A percentile compares a stretch with the other conserved stretches of the same genome.
phyloP scores from a whole-genome alignment of 2,888 invertebrate genomes.

The Tipula lateralis region DNA sequence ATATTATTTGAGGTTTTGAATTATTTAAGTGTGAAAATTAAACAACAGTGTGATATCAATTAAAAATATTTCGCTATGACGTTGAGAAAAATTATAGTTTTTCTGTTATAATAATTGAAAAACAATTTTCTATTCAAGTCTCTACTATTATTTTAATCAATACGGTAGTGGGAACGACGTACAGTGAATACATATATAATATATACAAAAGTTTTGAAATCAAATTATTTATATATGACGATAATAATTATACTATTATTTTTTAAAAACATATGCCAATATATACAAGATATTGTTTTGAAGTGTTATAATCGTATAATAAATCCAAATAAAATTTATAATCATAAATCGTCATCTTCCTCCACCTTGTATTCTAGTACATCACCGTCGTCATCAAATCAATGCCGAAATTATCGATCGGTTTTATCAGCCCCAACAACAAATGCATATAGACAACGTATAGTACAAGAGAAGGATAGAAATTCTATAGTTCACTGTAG shows the following conservation, averaged over 20 bases:
- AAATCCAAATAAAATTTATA: constrained; percentile 39
- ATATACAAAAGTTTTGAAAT: background rate
- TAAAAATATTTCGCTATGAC: background rate
- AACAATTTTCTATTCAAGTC: background rate
- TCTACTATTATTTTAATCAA: background rate
- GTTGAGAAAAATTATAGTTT: background rate
- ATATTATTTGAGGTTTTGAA: background rate
- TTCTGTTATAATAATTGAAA: background rate
- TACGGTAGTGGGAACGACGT: background rate
- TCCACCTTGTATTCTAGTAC: constrained; percentile 20
- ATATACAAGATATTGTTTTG: constrained; percentile 47
- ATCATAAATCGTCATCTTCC: background rate
- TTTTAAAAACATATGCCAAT: constrained; percentile 48
- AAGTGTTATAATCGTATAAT: constrained; percentile 47
- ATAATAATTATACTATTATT: constrained; percentile 45
- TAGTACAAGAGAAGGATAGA: constrained; percentile 6
- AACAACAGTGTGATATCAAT: background rate
- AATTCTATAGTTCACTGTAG: background rate
- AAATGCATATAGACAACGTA: constrained; percentile 26
- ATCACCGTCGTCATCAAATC: constrained; percentile 27
- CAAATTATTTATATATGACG: constrained; percentile 43
- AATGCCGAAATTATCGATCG: constrained; percentile 31
- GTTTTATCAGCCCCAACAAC: constrained; percentile 29
- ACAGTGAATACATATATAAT: background rate
- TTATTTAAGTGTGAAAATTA: background rate